Evolutionary conservation across 1,140 invertebrate genomes (phyloP), one percentile per base, ranked within the genome.

Genomic region (Trachymyrmex septentrionalis): DNA sequence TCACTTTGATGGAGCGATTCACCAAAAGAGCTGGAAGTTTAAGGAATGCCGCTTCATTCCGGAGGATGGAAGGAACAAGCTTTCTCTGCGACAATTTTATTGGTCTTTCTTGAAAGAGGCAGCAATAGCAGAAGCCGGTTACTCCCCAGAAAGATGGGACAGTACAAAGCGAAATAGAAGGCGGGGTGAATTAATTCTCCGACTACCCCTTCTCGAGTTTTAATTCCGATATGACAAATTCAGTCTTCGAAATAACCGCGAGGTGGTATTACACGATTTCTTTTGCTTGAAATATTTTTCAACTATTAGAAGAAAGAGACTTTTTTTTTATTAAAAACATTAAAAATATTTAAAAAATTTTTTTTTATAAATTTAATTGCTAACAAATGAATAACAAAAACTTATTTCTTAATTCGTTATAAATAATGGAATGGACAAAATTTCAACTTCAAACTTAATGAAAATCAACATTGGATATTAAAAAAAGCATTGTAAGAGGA

Each of bases 101-200:
- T 86, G 89, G 89, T 91, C 91, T 91, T 78, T 88, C 86, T 90
- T 91, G 88, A 90, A 91, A 92, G 88, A 89, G 90, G 90, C 89
- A 89, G 82, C 88, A 30, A 19, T n/a, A 55, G 61, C 50, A 59
- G 38, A 44, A 44, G 69, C 88, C 87, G 84, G 86, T 82, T 87
- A 87, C 87, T 90, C 89, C 87, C 89, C 61, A 87, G 86, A 89
- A 88, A 90, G 88, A 50, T 38, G 59, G 72, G 50, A 53, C 48
- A 73, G 57, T 34, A 50, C 67, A 84, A 84, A 84, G 64, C 38
- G 44, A 24, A 57, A 24, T 24, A 10, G 7, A 34, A 72, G 67
- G 4, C 50, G 50, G 30, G 69, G 14, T 44, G 67, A 82, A 38
- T 73, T 84, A 75, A 84, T 84, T 84, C 69, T 30, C 55, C 9